These are phyloP conservation scores for Onthophagus taurus DNA, from an alignment of 1,140 invertebrate species.

Conservation along the genomic window DNA sequence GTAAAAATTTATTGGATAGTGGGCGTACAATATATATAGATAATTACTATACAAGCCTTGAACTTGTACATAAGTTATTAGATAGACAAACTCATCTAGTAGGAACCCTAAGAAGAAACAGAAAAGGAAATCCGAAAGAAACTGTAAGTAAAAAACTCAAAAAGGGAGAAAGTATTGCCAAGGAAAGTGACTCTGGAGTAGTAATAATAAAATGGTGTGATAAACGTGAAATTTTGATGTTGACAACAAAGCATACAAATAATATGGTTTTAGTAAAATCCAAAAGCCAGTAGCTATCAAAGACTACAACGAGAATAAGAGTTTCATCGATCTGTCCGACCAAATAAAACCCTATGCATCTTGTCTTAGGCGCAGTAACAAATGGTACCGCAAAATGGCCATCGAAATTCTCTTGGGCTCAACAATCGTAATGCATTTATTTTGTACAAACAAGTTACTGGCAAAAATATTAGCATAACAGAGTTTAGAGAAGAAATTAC, in stretches of 20 bases:
- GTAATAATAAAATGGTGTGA: constrained; percentile 14
- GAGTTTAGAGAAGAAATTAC: too few relatives aligned
- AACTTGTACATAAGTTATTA: constrained; percentile 18
- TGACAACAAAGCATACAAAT: constrained; percentile 14
- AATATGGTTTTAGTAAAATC: not conserved
- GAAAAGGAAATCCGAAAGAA: constrained; percentile 12
- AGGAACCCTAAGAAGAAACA: constrained; percentile 34
- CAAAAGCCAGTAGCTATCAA: constrained; percentile 1
- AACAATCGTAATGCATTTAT: too few relatives aligned
- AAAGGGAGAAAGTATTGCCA: constrained; percentile 13
- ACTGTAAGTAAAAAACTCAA: constrained; percentile 14
- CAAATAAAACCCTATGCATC: too few relatives aligned
- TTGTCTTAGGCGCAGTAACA: too few relatives aligned
- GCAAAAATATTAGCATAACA: too few relatives aligned
- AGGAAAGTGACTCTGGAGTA: constrained; percentile 13
- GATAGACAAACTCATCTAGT: constrained; percentile 39
- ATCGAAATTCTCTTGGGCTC: too few relatives aligned
- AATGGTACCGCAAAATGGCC: too few relatives aligned
- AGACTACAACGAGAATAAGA: constrained; percentile 1
- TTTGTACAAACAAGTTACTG: too few relatives aligned
- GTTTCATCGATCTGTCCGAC: constrained; percentile 5
- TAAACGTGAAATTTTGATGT: constrained; percentile 14
- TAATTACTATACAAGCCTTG: constrained; percentile 39
- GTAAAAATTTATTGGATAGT: constrained; percentile 14
- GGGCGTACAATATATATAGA: constrained; percentile 27